Percentiles rank a stretch among this genome's conserved stretches.
Conservation (phyloP, 1,140 invertebrate genomes). For the Physella acuta region DNA sequence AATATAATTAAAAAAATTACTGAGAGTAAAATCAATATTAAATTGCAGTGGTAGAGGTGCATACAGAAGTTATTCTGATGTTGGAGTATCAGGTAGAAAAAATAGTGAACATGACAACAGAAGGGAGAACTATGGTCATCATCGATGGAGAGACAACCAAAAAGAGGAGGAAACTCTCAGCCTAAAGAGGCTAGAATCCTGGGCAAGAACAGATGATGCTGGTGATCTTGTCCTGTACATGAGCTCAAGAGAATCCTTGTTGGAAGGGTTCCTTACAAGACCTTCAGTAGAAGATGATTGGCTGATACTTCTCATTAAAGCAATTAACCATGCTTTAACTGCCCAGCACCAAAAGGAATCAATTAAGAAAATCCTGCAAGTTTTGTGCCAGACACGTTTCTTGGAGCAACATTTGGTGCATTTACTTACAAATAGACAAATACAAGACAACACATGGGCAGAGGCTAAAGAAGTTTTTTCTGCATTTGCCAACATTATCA, state of each 20-base stretch:
- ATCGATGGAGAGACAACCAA: no score
- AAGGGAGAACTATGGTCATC: no score
- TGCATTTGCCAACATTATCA: neutral
- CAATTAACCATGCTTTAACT: neutral
- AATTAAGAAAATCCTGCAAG: neutral
- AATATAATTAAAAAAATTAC: no score
- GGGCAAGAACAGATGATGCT: conserved; percentile 4
- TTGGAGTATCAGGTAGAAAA: no score
- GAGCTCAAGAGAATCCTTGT: neutral
- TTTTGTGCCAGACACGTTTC: neutral
- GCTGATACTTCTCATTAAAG: neutral
- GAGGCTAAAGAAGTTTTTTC: conserved; percentile 1
- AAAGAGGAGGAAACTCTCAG: no score
- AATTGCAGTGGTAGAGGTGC: no score
- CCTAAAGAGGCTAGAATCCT: neutral
- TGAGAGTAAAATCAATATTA: no score
- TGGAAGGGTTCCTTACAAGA: neutral
- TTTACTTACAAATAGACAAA: neutral
- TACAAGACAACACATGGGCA: neutral
- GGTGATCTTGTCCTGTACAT: conserved; percentile 9
- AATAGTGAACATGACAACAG: no score
- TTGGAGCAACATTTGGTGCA: neutral
- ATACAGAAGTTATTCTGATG: no score
- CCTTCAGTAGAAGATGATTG: neutral
- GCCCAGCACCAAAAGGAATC: conserved; percentile 4